phyloP scores from a whole-genome alignment of 1,140 invertebrate genomes.

The Alviniconcha marisindica region DNA sequence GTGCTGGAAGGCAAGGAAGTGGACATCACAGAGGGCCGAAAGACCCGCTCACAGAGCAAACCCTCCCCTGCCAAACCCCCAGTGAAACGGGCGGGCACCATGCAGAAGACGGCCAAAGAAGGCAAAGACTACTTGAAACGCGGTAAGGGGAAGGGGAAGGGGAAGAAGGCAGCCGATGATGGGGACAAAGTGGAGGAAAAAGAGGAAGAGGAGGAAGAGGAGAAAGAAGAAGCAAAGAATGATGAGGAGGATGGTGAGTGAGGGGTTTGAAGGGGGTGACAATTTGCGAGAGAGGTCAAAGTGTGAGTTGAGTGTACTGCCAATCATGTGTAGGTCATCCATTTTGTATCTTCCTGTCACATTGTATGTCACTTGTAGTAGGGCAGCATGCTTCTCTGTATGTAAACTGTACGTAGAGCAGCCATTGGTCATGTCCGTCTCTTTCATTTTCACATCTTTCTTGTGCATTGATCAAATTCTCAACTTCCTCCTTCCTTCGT shows the following conservation, averaged over 20 bases:
- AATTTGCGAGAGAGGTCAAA: not conserved
- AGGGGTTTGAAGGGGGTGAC: not conserved
- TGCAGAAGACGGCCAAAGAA: conserved; percentile 61
- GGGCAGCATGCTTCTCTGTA: conserved; percentile 10
- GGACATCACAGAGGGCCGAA: conserved; percentile 58
- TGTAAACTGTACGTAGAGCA: not conserved
- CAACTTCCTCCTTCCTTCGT: no score
- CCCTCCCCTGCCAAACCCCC: conserved; percentile 48
- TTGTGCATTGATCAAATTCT: no score
- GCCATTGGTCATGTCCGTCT: no score
- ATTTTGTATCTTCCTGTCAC: not conserved
- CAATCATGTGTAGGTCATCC: not conserved
- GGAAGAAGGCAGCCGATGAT: conserved; percentile 1
- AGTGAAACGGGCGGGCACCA: conserved; percentile 60
- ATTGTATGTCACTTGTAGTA: not conserved
- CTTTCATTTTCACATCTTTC: no score
- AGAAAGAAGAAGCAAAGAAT: conserved; percentile 4
- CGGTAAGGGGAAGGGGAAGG: conserved; percentile 53
- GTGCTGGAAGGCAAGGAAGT: conserved; percentile 57
- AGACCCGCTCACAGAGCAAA: conserved; percentile 57
- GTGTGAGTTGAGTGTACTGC: conserved; percentile 7
- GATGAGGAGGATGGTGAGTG: conserved; percentile 1
- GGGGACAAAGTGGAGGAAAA: not conserved
- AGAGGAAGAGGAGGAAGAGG: conserved; percentile 6
- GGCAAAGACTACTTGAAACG: conserved; percentile 60